Evolutionary conservation across 2,797 vertebrate species (phyloP).

Genomic region (Echiichthys vipera): DNA sequence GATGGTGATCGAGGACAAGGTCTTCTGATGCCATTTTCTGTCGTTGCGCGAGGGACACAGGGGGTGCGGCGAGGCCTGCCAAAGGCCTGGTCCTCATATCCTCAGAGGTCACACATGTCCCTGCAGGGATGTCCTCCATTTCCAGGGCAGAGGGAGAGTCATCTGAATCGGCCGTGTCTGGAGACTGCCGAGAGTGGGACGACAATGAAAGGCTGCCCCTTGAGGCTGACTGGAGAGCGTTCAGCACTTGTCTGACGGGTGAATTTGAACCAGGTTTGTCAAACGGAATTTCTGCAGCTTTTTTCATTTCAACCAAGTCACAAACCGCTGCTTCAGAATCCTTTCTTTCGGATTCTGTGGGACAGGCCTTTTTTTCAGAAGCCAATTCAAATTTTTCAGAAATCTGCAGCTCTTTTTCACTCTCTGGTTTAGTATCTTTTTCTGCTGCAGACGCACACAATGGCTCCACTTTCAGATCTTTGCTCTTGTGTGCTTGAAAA

Average conservation of each 20-base stretch:
- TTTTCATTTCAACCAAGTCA: slow-evolving; percentile 67
- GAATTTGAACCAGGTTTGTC: slow-evolving; percentile 76
- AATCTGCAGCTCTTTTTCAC: slow-evolving; percentile 32
- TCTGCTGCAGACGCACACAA: slow-evolving; percentile 19
- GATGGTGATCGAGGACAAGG: slow-evolving; percentile 82
- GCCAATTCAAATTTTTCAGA: slow-evolving; percentile 33
- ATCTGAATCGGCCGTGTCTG: slow-evolving; percentile 84
- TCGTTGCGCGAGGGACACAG: slow-evolving; percentile 64
- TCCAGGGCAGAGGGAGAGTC: slow-evolving; percentile 88
- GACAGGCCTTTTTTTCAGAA: slow-evolving; percentile 32
- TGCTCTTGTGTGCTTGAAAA: slow-evolving; percentile 59
- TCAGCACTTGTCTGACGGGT: slow-evolving; percentile 79
- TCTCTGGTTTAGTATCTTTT: slow-evolving; percentile 13
- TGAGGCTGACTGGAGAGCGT: slow-evolving; percentile 78
- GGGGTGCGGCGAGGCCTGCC: slow-evolving; percentile 72
- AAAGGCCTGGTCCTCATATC: slow-evolving; percentile 70
- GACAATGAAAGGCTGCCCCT: slow-evolving; percentile 74
- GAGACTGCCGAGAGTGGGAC: slow-evolving; percentile 77
- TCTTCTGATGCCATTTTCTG: slow-evolving; percentile 68
- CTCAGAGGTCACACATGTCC: slow-evolving; percentile 78
- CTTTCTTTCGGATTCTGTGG: slow-evolving; percentile 41
- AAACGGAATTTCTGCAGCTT: slow-evolving; percentile 53
- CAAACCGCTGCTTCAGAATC: slow-evolving; percentile 42
- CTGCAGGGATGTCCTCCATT: slow-evolving; percentile 87
- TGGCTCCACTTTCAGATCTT: slow-evolving; percentile 40